phyloP scores from a whole-genome alignment of 1,140 invertebrate species.

The Uloborus diversus region DNA sequence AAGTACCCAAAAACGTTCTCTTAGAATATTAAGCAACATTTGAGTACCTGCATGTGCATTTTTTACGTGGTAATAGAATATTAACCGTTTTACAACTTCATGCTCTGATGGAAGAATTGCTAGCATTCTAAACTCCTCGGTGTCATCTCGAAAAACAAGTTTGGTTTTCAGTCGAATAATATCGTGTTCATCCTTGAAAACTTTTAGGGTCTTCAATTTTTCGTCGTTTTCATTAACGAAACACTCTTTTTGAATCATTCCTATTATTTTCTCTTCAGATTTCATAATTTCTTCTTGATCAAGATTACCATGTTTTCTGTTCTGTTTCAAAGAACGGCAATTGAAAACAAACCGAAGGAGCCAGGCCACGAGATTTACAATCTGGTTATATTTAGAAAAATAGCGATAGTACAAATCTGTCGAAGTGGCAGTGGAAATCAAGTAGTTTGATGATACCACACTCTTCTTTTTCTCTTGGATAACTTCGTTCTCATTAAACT shows the following conservation, averaged over 20 bases:
- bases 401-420: neutral
- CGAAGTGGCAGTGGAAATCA: neutral
- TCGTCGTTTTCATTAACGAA: neutral
- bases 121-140: neutral
- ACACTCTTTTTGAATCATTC: neutral
- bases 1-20: neutral
- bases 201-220: neutral
- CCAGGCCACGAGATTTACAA: constrained; percentile 3
- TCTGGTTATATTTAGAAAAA: neutral
- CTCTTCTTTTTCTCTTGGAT: constrained; percentile 2
- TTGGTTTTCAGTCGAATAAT: neutral
- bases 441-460: neutral
- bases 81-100: neutral
- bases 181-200: neutral
- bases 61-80: neutral
- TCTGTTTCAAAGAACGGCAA: neutral
- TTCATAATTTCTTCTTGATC: neutral
- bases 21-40: neutral
- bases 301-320: neutral
- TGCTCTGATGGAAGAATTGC: neutral
- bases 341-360: neutral
- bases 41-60: neutral
- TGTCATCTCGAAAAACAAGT: neutral
- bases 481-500: neutral
- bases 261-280: neutral